Evolutionary conservation across 2,113 vertebrate genomes (phyloP), one percentile per base, ranked within the genome.

Genomic region (Steatornis caripensis): DNA sequence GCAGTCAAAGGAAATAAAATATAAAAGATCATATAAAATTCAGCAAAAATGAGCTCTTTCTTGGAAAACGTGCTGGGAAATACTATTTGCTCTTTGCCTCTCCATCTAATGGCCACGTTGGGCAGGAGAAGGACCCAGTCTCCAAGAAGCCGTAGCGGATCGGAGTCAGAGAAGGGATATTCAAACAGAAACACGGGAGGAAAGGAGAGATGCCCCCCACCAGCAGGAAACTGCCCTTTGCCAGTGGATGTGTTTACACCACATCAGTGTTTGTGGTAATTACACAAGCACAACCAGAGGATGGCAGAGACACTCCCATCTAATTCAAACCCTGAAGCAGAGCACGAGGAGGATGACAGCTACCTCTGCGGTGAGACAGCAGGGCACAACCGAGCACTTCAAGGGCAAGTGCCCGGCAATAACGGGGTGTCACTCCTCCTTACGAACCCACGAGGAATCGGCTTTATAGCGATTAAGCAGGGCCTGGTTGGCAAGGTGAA

Each of bases 211-310:
- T 15, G n/a, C 64, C 46, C 58, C 66, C 26, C 30, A 55, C 29
- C 79, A 89, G 64, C 36, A 37, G 62, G 79, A 64, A 55, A 29
- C 24, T 81, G 84, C 70, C 94, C 79, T 88, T 43, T 26, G 43
- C 37, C 45, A 39, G n/a, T 32, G 51, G 48, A 53, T 2, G 6
- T 9, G 54, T 36, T 77, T 65, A 74, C 76, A 87, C 51, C 77
- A n/a, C 93, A 85, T 93, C 68, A 77, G 62, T 34, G 6, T 65
- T 81, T 78, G 82, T 26, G 82, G 87, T 70, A 87, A 71, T 74
- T 69, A 62, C 60, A 41, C 3, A 34, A 48, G 55, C 57, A 71
- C 54, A 61, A 84, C 30, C 77, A 92, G 86, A 72, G 41, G 37
- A 79, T 0, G 22, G 62, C 60, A 69, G 58, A 70, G 79, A 69